Base-by-base conservation (phyloP, 2,888 invertebrate genomes). In the Xiphydria camelus region DNA sequence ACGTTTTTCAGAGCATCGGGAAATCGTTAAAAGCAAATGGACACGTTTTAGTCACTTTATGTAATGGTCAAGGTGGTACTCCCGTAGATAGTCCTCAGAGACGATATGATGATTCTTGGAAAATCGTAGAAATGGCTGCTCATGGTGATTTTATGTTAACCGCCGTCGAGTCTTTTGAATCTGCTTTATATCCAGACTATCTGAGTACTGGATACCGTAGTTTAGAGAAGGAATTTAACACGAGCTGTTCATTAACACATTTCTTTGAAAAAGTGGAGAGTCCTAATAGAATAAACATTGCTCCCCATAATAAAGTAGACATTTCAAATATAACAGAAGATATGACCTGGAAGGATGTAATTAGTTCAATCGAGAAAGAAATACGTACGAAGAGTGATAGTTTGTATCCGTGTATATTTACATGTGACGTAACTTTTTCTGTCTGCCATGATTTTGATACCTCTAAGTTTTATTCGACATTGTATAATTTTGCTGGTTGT, bases 1-100 rank as follows among this genome's bases (percentile, higher is more conserved):
- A 74, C 26, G 82, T 81, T 66, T 81, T 82, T 53, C 41, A 55
- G 21, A 78, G 77, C 51, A 75, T 75, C 29, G 58, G 57, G 20
- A 46, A 70, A 35, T 70, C 77, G 53, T 73, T 81, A 34, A 44
- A 55, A 45, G 59, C 63, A 44, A 68, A 75, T 41, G 73, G 72
- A 1, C 46, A 63, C 32, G 61, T 81, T 32, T 57, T 78, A 42
- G 75, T 82, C 49, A 76, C 80, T 20, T 62, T 82, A 22, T 81
- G 80, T 55, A 75, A 77, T 58, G 82, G 82, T 34, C 82, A 82
- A 68, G 82, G 82, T 45, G 82, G 80, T 4, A 79, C 79, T 7
- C 64, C 73, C 36, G 64, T 69, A 18, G 80, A 80, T 51, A 43
- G 55, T n/a, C 63, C 66, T 10, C 51, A 39, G 15, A 75, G 79